These are phyloP conservation scores for Catharus minimus DNA, from an alignment of 2,113 vertebrate genomes.

Conservation along the genomic window DNA sequence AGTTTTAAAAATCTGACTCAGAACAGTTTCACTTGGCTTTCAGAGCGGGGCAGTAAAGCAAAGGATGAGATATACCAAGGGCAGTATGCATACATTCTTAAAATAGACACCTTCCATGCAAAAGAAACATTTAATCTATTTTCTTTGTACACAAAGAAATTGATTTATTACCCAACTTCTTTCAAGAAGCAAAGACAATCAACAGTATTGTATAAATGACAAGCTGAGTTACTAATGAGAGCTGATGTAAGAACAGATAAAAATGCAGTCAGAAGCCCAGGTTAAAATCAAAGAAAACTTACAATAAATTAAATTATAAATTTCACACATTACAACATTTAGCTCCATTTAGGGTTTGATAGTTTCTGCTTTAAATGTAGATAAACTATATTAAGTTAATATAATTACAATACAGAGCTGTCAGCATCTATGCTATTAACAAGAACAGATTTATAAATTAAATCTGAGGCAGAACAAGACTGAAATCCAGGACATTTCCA, in stretches of 20 bases:
- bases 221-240: background rate
- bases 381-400: background rate
- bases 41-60: background rate
- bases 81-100: background rate
- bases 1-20: slow-evolving; percentile 4
- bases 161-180: background rate
- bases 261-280: background rate
- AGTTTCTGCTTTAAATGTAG: background rate
- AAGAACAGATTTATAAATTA: background rate
- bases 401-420: background rate
- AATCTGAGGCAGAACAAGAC: background rate
- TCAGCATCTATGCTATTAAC: background rate
- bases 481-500: background rate
- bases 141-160: background rate
- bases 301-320: background rate
- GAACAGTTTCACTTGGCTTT: background rate
- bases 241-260: background rate
- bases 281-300: background rate
- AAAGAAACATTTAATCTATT: background rate
- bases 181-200: slow-evolving; percentile 10
- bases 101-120: background rate
- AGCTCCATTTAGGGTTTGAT: background rate
- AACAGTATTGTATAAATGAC: background rate
- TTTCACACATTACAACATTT: background rate
- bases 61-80: background rate